Percentiles rank a stretch among this genome's conserved stretches.
Evolutionary conservation across 2,113 vertebrate species (phyloP).

Genomic region (Cygnus atratus): DNA sequence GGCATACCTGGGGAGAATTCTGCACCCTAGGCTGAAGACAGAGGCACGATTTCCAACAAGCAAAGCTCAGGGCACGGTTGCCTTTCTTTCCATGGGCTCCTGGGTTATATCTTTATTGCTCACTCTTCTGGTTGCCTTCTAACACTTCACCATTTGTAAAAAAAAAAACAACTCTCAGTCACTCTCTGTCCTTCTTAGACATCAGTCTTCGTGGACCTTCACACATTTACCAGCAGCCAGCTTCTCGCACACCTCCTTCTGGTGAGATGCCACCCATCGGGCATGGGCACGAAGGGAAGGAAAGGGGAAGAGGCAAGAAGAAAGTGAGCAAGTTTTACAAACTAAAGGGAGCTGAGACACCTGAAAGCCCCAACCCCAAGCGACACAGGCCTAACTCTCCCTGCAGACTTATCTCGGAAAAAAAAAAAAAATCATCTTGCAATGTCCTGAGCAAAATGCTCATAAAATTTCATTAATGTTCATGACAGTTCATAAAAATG

Average conservation of each 20-base stretch:
- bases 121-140: neutral
- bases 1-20: rapidly evolving
- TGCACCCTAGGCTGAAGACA: neutral
- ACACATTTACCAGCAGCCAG: neutral
- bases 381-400: neutral
- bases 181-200: neutral
- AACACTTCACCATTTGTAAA: neutral
- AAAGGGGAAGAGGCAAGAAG: neutral
- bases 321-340: neutral
- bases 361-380: neutral
- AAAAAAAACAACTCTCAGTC: neutral
- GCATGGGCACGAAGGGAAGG: neutral
- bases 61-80: neutral
- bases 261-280: neutral
- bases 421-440: slow-evolving; percentile 13
- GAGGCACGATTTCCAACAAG: neutral
- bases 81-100: neutral
- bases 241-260: neutral
- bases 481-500: slow-evolving; percentile 61
- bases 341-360: neutral
- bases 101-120: neutral
- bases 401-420: neutral
- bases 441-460: slow-evolving; percentile 45
- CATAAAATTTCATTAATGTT: slow-evolving; percentile 57
- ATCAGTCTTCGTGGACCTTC: neutral